A percentile compares a stretch with the other conserved stretches of the same genome.
Conservation (phyloP, 2,797 vertebrate species). For the Botia kubotai region DNA sequence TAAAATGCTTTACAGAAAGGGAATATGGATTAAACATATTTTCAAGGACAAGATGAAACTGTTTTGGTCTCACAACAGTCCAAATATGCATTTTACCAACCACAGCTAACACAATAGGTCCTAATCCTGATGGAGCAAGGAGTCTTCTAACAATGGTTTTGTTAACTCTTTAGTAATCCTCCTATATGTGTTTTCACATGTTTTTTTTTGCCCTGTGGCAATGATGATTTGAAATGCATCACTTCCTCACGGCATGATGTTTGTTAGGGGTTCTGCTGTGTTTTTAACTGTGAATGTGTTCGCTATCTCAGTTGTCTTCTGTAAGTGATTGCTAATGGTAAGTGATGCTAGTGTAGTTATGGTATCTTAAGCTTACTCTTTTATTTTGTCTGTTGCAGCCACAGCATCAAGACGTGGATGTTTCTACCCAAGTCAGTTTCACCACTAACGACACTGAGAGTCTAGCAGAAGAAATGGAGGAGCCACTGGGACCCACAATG, state of each 20-base stretch:
- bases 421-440: neutral
- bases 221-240: neutral
- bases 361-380: neutral
- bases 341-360: neutral
- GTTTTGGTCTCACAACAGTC: neutral
- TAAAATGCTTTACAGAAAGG: neutral
- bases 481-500: constrained; percentile 54
- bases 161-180: neutral
- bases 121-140: neutral
- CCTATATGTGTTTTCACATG: constrained; percentile 19
- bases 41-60: neutral
- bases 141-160: neutral
- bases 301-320: neutral
- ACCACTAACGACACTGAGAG: constrained; percentile 25
- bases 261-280: neutral
- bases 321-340: neutral
- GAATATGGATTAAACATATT: neutral
- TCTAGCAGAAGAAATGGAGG: constrained; percentile 32
- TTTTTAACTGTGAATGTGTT: neutral
- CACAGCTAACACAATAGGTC: neutral
- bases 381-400: constrained; percentile 10
- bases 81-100: neutral
- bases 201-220: neutral
- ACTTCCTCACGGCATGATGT: neutral
- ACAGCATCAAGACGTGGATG: constrained; percentile 21